These are phyloP conservation scores for Pedionomus torquatus DNA, from an alignment of 2,113 vertebrate species.

Conservation along the genomic window DNA sequence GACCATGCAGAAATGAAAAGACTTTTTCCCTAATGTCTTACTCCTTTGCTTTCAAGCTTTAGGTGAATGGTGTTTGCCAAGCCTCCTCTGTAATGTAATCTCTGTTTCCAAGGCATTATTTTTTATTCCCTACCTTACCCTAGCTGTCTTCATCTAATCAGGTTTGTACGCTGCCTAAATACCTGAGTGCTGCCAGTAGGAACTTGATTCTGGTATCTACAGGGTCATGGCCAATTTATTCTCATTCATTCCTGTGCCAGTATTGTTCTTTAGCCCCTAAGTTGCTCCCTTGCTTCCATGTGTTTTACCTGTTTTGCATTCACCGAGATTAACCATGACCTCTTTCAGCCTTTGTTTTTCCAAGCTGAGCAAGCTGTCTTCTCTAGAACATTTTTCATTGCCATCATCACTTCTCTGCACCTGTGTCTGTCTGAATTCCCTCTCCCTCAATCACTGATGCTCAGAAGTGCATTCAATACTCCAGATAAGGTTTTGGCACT, in stretches of 20 bases:
- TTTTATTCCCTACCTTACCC: background rate
- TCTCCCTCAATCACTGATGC: background rate
- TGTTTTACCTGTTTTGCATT: slow-evolving; percentile 20
- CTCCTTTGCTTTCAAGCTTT: background rate
- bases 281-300: background rate
- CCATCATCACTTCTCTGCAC: background rate
- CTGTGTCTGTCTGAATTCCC: slow-evolving; percentile 29
- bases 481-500: slow-evolving; percentile 19
- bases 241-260: background rate
- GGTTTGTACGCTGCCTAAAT: background rate
- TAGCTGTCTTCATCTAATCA: background rate
- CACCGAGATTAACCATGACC: background rate
- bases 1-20: background rate
- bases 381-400: background rate
- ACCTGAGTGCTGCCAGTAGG: background rate
- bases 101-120: background rate
- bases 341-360: background rate
- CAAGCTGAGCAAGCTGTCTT: background rate
- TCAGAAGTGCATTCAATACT: background rate
- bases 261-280: background rate
- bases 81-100: background rate
- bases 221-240: background rate
- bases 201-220: background rate
- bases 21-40: background rate
- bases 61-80: background rate